Evolutionary conservation across 2,888 invertebrate species (phyloP).

Genomic region (Agonopterix arenella): DNA sequence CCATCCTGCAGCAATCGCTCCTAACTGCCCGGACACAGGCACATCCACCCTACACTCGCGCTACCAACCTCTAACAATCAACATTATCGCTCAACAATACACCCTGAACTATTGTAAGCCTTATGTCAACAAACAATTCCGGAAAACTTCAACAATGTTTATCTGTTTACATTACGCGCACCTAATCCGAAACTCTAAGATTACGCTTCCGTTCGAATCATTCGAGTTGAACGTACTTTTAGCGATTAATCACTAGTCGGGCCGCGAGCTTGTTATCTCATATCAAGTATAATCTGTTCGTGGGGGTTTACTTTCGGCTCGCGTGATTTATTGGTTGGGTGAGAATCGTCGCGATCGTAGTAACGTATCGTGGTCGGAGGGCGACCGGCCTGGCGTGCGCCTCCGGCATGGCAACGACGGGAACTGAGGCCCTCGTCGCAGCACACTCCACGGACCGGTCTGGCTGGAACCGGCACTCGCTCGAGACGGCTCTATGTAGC

Average conservation of each 20-base stretch:
- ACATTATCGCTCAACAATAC: slow-evolving; percentile 27
- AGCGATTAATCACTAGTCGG: slow-evolving; percentile 57
- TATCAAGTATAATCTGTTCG: slow-evolving; percentile 63
- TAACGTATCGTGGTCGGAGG: slow-evolving; percentile 36
- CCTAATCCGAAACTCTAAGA: slow-evolving; percentile 50
- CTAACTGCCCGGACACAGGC: slow-evolving; percentile 24
- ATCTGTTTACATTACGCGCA: slow-evolving; percentile 59
- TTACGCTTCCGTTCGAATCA: slow-evolving; percentile 47
- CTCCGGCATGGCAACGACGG: slow-evolving; percentile 59
- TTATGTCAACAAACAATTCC: slow-evolving; percentile 53
- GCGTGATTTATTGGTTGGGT: slow-evolving; percentile 62
- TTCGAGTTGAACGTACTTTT: slow-evolving; percentile 45
- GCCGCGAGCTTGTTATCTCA: slow-evolving; percentile 56
- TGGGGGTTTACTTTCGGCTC: slow-evolving; percentile 54
- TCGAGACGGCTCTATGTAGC: slow-evolving; percentile 27
- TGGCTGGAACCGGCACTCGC: slow-evolving; percentile 43
- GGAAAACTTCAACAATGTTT: slow-evolving; percentile 59
- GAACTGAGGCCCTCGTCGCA: slow-evolving; percentile 17
- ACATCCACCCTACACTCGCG: slow-evolving; percentile 43
- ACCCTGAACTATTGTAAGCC: slow-evolving; percentile 28
- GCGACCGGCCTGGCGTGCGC: slow-evolving; percentile 49
- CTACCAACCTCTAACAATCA: slow-evolving; percentile 19
- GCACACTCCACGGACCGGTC: slow-evolving; percentile 16
- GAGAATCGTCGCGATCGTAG: slow-evolving; percentile 59
- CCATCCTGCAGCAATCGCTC: slow-evolving; percentile 5